Evolutionary conservation across 2,113 vertebrate species (phyloP), one percentile per base, ranked within the genome.

Genomic region (Herpetotheres cachinnans): DNA sequence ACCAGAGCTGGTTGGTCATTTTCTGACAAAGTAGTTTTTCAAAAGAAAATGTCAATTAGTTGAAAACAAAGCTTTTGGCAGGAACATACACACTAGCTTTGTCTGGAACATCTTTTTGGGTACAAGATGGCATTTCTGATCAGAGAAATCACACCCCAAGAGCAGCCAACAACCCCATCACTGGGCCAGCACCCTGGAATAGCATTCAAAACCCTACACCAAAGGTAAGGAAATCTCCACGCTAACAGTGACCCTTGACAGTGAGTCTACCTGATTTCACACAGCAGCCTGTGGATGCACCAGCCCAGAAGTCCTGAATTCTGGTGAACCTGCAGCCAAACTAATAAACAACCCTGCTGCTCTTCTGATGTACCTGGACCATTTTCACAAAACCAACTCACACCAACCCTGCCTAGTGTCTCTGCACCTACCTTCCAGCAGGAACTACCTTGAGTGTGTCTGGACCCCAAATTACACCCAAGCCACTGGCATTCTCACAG

Each of bases 41-140:
- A 86, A 76, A 91, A 91, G 61, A 96, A 95, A 90, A 96, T 12
- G 9, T 58, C 85, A 86, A 9, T 94, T 82, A 83, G 59, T 73
- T 67, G 47, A 94, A 96, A 92, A 26, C 67, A 92, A 92, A 95
- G 63, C 42, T 86, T 88, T 88, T 90, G 82, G 76, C 71, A 92
- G 47, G 55, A 90, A 86, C 38, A 73, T 50, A 47, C 38, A 83
- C 16, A 59, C 50, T 62, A 30, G 30, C 71, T 86, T 89, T 58
- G 67, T 73, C 80, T 73, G 76, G 79, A 95, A 83, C 50, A 55
- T 63, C 83, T 92, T 90, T 71, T 88, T 89, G 79, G 46, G 76
- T 92, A 69, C 71, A 70, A 58, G 59, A 80, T 7, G 26, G 26
- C 65, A 78, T 73, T 90, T 83, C 59, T 74, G 32, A 92, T 69